Evolutionary conservation across 2,888 invertebrate genomes (phyloP).

Genomic region (Cheilosia variabilis): DNA sequence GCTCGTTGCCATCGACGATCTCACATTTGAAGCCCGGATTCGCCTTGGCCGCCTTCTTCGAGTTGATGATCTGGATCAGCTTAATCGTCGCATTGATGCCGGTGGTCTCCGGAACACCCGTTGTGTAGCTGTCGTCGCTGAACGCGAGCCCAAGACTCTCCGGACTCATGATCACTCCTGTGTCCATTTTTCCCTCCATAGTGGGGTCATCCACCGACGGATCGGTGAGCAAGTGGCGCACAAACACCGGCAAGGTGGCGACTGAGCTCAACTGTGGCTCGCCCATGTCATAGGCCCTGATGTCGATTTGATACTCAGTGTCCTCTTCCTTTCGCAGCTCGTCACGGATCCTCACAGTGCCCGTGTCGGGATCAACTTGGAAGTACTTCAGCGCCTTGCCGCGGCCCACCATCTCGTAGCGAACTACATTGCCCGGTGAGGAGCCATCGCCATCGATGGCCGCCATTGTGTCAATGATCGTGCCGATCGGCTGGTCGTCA

Average conservation of each 20-base stretch:
- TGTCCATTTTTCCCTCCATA: conserved; percentile 79
- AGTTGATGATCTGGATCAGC: conserved; percentile 83
- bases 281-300: conserved; percentile 93
- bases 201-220: conserved; percentile 85
- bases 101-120: conserved; percentile 89
- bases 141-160: conserved; percentile 89
- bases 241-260: conserved; percentile 91
- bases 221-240: conserved; percentile 91
- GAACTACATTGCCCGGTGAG: conserved; percentile 91
- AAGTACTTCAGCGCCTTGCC: conserved; percentile 94
- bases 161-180: conserved; percentile 80
- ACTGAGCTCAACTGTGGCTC: conserved; percentile 93
- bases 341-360: conserved; percentile 91
- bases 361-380: conserved; percentile 93
- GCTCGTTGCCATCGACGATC: conserved; percentile 90
- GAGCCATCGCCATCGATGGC: conserved; percentile 94
- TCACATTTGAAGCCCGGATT: conserved; percentile 88
- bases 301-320: conserved; percentile 94
- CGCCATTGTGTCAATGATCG: conserved; percentile 90
- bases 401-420: conserved; percentile 92
- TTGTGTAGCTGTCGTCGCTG: conserved; percentile 93
- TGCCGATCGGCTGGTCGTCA: conserved; percentile 92
- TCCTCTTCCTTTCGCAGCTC: conserved; percentile 93
- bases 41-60: conserved; percentile 80
- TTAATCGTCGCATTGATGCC: conserved; percentile 83